These are phyloP conservation scores for Bombus balteatus DNA, from an alignment of 1,140 invertebrate species.

Conservation along the genomic window DNA sequence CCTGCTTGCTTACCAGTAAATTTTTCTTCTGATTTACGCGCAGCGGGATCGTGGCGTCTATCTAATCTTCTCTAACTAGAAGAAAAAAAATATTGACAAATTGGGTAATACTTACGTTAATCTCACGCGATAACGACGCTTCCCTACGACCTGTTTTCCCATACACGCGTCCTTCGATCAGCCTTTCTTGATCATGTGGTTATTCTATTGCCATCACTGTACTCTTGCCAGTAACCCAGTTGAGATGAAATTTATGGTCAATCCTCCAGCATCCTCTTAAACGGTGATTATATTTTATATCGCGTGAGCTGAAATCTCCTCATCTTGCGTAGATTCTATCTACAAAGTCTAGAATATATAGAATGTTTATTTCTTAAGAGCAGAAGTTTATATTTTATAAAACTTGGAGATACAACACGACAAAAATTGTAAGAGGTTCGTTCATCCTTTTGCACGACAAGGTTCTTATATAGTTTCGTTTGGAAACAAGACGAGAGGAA, in stretches of 20 bases:
- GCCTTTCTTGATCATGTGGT: slow-evolving; percentile 9
- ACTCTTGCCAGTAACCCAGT: slow-evolving; percentile 31
- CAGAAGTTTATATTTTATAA: neutral
- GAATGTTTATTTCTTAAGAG: neutral
- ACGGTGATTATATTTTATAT: neutral
- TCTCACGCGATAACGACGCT: neutral
- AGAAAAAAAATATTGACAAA: neutral
- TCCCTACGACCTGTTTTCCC: slow-evolving; percentile 23
- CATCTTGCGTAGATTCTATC: neutral
- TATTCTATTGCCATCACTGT: neutral
- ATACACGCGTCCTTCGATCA: slow-evolving; percentile 3
- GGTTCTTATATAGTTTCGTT: slow-evolving; percentile 2
- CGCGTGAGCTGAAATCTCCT: neutral
- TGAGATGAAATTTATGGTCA: slow-evolving; percentile 26
- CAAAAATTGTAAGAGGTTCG: too few species aligned
- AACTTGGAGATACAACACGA: neutral
- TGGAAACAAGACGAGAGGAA: neutral
- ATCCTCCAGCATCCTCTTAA: neutral
- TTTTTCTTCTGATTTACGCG: neutral
- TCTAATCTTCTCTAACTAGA: neutral
- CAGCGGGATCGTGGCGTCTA: too few species aligned
- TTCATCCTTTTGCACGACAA: neutral
- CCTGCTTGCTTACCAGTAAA: neutral
- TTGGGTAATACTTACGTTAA: neutral
- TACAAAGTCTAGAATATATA: neutral